Percentiles rank a stretch among this genome's conserved stretches.
Evolutionary conservation across 2,113 vertebrate genomes (phyloP).

Genomic region (Sinocyclocheilus anophthalmus): DNA sequence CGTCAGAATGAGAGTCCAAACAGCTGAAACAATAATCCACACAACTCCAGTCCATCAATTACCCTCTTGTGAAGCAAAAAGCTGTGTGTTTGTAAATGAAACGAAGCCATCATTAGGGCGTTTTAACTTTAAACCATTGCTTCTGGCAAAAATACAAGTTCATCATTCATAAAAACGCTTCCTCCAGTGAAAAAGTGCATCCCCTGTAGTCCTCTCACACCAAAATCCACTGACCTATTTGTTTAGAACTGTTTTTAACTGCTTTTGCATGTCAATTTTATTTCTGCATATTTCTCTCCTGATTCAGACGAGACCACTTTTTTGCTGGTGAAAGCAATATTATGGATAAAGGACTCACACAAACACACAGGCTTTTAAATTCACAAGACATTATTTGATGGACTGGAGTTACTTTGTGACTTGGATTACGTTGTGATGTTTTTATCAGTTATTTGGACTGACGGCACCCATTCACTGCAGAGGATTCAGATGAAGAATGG

Average conservation of each 20-base stretch:
- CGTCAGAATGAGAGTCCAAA: background rate
- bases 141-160: background rate
- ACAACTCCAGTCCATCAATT: background rate
- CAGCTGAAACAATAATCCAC: background rate
- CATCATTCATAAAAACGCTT: background rate
- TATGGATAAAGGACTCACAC: no score
- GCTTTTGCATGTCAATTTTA: no score
- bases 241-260: no score
- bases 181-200: no score
- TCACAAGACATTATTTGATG: background rate
- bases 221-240: no score
- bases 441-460: background rate
- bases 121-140: background rate
- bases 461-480: background rate
- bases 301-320: no score
- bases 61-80: background rate
- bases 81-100: background rate
- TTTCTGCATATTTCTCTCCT: no score
- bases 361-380: no score
- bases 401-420: no score
- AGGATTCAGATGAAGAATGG: no score
- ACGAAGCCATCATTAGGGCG: background rate
- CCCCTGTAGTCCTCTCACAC: no score
- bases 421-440: background rate
- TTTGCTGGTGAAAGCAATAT: no score